A percentile compares a stretch with the other conserved stretches of the same genome.
phyloP scores from a whole-genome alignment of 2,888 invertebrate species.

The Conus canariensis region DNA sequence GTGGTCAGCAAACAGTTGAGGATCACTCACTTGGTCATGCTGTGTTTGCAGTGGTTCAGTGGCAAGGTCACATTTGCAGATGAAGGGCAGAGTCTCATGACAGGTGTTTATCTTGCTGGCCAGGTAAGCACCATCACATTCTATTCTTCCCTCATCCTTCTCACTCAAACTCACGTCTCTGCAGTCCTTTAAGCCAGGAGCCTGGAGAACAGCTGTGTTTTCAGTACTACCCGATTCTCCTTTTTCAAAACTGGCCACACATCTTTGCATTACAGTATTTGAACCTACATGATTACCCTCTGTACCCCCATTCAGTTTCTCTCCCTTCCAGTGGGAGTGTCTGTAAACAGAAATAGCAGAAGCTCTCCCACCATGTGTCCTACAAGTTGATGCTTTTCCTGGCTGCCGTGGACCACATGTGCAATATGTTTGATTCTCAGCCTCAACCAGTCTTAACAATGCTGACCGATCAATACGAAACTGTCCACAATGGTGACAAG shows the following conservation, averaged over 20 bases:
- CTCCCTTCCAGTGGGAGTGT: constrained; percentile 51
- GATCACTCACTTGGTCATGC: not conserved
- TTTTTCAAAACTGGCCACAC: constrained; percentile 63
- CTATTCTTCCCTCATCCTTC: not conserved
- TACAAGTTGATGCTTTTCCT: constrained; percentile 40
- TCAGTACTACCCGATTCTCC: constrained; percentile 62
- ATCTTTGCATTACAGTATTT: constrained; percentile 57
- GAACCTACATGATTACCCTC: constrained; percentile 57
- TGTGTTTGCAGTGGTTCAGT: not conserved
- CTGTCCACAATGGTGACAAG: constrained; percentile 49
- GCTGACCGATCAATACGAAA: constrained; percentile 33
- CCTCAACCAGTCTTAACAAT: not conserved
- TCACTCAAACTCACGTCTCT: constrained; percentile 28
- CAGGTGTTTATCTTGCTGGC: constrained; percentile 39
- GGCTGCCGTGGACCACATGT: constrained; percentile 52
- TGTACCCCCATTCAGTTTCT: constrained; percentile 37
- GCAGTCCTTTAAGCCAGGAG: constrained; percentile 53
- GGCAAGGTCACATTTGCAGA: constrained; percentile 52
- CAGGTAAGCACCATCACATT: not conserved
- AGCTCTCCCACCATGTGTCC: constrained; percentile 41
- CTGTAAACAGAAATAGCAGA: constrained; percentile 54
- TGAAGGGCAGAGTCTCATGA: constrained; percentile 47
- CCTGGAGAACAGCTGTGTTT: constrained; percentile 62
- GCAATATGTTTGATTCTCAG: constrained; percentile 47
- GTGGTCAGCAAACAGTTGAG: too few species aligned